Evolutionary conservation across 2,797 vertebrate species (phyloP).

Genomic region (Enteromius viviparus): DNA sequence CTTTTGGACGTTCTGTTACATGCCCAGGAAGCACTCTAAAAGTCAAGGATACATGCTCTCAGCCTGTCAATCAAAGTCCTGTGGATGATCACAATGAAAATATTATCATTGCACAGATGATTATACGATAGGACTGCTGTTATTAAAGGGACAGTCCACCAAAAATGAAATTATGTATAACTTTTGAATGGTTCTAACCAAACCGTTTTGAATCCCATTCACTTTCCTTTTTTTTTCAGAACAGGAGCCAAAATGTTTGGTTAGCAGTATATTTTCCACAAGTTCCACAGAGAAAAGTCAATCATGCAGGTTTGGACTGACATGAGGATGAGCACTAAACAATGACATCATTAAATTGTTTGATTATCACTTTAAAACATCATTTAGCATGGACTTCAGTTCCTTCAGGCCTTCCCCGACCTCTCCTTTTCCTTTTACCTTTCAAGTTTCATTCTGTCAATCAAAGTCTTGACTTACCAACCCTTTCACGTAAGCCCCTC

Average conservation of each 20-base stretch:
- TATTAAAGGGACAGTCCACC: not conserved
- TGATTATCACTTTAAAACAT: not conserved
- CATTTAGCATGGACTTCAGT: slow-evolving; percentile 44
- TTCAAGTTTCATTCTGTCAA: slow-evolving; percentile 35
- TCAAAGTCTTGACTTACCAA: slow-evolving; percentile 26
- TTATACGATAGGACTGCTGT: not conserved
- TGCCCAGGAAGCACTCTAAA: not conserved
- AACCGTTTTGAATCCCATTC: not conserved
- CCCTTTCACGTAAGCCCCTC: slow-evolving; percentile 60
- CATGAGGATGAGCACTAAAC: not conserved
- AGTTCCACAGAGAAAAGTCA: not conserved
- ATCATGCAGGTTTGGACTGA: not conserved
- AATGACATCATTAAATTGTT: not conserved
- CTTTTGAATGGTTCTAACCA: not conserved
- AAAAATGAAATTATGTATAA: not conserved
- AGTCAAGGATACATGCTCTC: not conserved
- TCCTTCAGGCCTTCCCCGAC: slow-evolving; percentile 14
- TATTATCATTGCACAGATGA: not conserved
- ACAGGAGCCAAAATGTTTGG: not conserved
- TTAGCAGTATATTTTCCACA: not conserved
- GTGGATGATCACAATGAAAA: slow-evolving; percentile 10
- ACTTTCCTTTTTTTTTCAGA: not conserved
- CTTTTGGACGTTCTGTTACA: slow-evolving; percentile 15
- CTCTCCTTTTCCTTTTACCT: slow-evolving; percentile 30
- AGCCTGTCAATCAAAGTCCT: slow-evolving; percentile 13